phyloP scores from a whole-genome alignment of 2,888 invertebrate species.

The Dryocosmus kuriphilus region DNA sequence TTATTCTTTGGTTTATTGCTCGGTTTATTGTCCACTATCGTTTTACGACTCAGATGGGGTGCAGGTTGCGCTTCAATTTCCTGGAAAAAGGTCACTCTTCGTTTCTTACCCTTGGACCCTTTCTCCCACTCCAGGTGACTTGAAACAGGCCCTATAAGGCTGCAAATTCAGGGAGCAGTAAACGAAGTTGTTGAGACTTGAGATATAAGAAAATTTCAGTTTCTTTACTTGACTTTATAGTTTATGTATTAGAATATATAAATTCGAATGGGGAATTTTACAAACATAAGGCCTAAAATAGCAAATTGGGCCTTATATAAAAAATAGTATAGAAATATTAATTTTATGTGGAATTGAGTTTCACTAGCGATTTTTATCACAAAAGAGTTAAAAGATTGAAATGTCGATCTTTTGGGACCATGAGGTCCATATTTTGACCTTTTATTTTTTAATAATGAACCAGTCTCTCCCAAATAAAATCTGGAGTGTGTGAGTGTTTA shows the following conservation, averaged over 20 bases:
- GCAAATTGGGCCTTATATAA: no score
- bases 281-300: no score
- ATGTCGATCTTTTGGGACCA: no score
- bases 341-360: no score
- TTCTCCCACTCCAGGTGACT: neutral
- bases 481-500: no score
- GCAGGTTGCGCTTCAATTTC: neutral
- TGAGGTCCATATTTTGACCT: no score
- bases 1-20: neutral
- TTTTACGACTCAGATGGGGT: constrained; percentile 11
- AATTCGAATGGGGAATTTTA: no score
- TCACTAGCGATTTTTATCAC: no score
- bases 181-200: neutral
- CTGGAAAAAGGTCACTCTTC: neutral
- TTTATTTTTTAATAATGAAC: no score
- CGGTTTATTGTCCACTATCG: neutral
- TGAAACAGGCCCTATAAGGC: neutral
- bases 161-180: neutral
- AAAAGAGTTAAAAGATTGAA: no score
- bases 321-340: no score
- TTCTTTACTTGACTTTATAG: neutral
- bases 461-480: no score
- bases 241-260: neutral
- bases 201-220: neutral
- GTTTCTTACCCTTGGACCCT: neutral